These are phyloP conservation scores for Ascidia mentula DNA, from an alignment of 23 tunicate genomes.

Conservation along the genomic window DNA sequence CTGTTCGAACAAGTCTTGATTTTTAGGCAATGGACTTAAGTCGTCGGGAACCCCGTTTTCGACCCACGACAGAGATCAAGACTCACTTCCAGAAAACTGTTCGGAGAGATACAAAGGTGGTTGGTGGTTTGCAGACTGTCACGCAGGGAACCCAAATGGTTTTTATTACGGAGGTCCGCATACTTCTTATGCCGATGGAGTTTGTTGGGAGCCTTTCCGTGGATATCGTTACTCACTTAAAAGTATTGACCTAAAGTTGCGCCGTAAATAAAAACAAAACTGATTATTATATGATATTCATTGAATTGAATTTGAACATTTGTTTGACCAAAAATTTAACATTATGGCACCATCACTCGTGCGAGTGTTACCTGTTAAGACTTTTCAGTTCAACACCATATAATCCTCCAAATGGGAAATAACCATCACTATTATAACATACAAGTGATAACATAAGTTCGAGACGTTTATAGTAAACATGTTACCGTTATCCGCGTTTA, in stretches of 20 bases:
- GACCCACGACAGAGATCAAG: slow-evolving; percentile 27
- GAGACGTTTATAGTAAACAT: too few relatives aligned
- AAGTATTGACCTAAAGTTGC: slow-evolving; percentile 28
- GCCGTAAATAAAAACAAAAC: slow-evolving; percentile 25
- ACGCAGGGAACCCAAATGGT: slow-evolving; percentile 23
- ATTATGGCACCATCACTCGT: too few relatives aligned
- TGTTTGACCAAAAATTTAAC: too few relatives aligned
- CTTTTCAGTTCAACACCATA: too few relatives aligned
- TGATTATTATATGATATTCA: too few relatives aligned
- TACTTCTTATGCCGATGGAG: slow-evolving; percentile 19
- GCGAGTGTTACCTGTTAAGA: too few relatives aligned
- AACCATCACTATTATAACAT: too few relatives aligned
- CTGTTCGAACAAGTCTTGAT: too few relatives aligned
- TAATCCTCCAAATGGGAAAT: too few relatives aligned
- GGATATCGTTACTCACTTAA: slow-evolving; percentile 25
- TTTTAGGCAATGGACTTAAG: not conserved
- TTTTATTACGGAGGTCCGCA: slow-evolving; percentile 17
- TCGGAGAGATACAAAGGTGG: slow-evolving; percentile 26
- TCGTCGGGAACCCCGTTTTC: not conserved
- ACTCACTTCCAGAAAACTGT: slow-evolving; percentile 15
- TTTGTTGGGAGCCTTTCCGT: slow-evolving; percentile 1
- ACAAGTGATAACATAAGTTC: too few relatives aligned
- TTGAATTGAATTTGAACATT: too few relatives aligned
- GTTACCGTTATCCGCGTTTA: too few relatives aligned
- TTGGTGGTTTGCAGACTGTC: slow-evolving; percentile 38